Base-by-base conservation (phyloP, 1,140 invertebrate genomes). In the Meteorus sp. region DNA sequence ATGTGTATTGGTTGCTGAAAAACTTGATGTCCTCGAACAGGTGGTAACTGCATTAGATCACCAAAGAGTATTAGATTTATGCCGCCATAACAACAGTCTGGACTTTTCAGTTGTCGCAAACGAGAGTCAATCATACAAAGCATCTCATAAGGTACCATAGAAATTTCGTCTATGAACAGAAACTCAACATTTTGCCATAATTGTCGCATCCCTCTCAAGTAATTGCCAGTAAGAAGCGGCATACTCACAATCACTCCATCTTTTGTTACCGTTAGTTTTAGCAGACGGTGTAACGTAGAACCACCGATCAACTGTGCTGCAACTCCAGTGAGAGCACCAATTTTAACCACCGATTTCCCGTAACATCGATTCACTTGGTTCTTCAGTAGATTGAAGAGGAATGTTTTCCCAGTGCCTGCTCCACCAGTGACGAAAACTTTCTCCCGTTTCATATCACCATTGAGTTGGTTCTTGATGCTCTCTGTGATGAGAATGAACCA, bases 101-200 rank as follows among this genome's bases (percentile, higher is more conserved):
- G 50, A 19, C 59, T 61, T 59, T 70, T 72, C 25, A 73, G 54
- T 58, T 78, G 70, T 54, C 60, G 56, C 52, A 76, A 62, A 39
- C 74, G 58, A 15, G 66, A 65, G 25, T 78, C 70, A 23, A 79
- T 77, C 64, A 70, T 75, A 43, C 73, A 73, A 7, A 78, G 43
- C 65, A 72, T 77, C 39, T 74, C 63, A 59, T 72, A 75, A 0
- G 71, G 62, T 4, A 76, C 67, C 71, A 74, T 75, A 45, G 69
- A 78, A 62, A 79, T 77, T 74, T 78, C 75, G 58, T 79, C 75
- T 15, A 77, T 73, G 53, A 78, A 72, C 5, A 79, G 60, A 63
- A 74, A 79, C 25, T 77, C 61, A 43, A 72, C 62, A 29, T 77
- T 31, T 64, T 66, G 62, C 74, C 73, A 80, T 61, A 67, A 56